A percentile compares a stretch with the other conserved stretches of the same genome.
phyloP scores from a whole-genome alignment of 2,888 invertebrate species.

The Ormia ochracea region DNA sequence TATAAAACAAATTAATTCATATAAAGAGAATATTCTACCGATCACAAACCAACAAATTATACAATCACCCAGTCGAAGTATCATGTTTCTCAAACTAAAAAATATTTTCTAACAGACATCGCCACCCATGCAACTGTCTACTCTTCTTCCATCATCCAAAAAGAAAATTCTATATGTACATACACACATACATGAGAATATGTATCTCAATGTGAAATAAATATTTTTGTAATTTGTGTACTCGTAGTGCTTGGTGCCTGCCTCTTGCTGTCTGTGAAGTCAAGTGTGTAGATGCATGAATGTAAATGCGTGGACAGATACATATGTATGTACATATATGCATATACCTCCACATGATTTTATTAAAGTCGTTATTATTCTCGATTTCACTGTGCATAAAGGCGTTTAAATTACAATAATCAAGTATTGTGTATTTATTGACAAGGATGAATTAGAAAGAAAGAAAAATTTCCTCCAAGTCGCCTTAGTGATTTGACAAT shows the following conservation, averaged over 20 bases:
- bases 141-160: constrained; percentile 8
- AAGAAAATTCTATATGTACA: constrained; percentile 18
- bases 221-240: neutral
- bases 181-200: neutral
- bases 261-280: neutral
- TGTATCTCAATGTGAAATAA: neutral
- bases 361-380: constrained; percentile 21
- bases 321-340: neutral
- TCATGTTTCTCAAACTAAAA: neutral
- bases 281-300: neutral
- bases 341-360: constrained; percentile 19
- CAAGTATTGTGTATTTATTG: constrained; percentile 28
- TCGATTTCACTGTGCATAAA: constrained; percentile 13
- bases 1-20: neutral
- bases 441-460: constrained; percentile 23
- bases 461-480: too few relatives aligned
- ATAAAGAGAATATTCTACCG: constrained; percentile 7
- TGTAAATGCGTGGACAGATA: neutral
- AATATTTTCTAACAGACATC: neutral
- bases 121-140: constrained; percentile 42
- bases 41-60: constrained; percentile 19
- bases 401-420: neutral
- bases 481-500: too few relatives aligned
- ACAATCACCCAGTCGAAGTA: constrained; percentile 12
- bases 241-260: neutral